Evolutionary conservation across 1,140 invertebrate genomes (phyloP).

Genomic region (Neomicropteryx cornuta): DNA sequence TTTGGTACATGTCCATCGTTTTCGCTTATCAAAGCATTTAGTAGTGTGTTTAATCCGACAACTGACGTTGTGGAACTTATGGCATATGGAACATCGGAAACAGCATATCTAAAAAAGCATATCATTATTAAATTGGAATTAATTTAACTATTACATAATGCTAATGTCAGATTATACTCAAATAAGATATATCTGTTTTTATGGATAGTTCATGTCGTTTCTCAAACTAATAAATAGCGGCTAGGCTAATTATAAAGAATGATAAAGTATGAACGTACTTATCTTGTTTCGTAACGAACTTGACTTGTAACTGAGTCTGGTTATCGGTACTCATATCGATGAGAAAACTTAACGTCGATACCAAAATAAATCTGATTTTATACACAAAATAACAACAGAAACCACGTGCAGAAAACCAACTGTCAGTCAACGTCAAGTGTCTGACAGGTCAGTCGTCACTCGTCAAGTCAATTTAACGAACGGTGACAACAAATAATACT

Average conservation of each 20-base stretch:
- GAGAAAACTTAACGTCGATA: too few relatives aligned
- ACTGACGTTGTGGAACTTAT: constrained; percentile 58
- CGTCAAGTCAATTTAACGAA: too few relatives aligned
- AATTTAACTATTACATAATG: constrained; percentile 7
- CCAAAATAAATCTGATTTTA: too few relatives aligned
- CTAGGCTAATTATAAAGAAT: constrained; percentile 6
- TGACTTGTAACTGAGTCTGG: constrained; percentile 65
- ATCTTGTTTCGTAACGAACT: constrained; percentile 69
- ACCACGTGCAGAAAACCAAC: too few relatives aligned
- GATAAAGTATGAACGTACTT: constrained; percentile 45
- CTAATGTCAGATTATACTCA: constrained; percentile 7
- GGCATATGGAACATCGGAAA: constrained; percentile 74
- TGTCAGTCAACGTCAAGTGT: too few relatives aligned
- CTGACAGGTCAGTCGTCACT: too few relatives aligned
- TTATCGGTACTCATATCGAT: too few relatives aligned
- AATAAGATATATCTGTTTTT: constrained; percentile 3
- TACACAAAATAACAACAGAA: too few relatives aligned
- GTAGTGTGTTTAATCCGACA: constrained; percentile 62
- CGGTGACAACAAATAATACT: too few relatives aligned
- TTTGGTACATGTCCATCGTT: constrained; percentile 34
- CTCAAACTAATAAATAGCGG: too few relatives aligned
- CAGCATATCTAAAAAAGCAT: constrained; percentile 62
- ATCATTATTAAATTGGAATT: constrained; percentile 5
- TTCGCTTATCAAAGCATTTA: constrained; percentile 72
- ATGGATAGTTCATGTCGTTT: constrained; percentile 1